Conservation (phyloP, 2,888 invertebrate species). For the Acanthoscelides obtectus region DNA sequence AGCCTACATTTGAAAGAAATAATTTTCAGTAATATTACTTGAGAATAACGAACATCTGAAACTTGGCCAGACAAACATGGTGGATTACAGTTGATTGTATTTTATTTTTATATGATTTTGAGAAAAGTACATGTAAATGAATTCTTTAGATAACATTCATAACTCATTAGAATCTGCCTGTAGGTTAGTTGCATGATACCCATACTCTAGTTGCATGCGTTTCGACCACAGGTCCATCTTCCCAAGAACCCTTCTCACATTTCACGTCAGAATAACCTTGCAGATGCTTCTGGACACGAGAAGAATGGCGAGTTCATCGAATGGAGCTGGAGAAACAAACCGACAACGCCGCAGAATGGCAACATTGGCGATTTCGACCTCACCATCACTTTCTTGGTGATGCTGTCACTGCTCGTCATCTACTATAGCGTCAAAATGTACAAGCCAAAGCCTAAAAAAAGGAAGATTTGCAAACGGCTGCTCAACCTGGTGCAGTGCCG, state of each 20-base stretch:
- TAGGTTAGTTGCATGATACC: not conserved
- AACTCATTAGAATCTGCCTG: no score
- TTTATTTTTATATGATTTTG: no score
- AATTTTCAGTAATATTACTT: no score
- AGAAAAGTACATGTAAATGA: no score
- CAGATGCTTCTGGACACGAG: constrained; percentile 49
- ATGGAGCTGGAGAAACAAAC: constrained; percentile 54
- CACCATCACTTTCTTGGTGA: constrained; percentile 40
- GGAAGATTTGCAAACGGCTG: constrained; percentile 40
- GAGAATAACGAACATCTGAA: no score
- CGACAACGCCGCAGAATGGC: constrained; percentile 31
- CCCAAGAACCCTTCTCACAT: constrained; percentile 18
- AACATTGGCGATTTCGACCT: constrained; percentile 40
- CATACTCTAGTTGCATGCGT: not conserved
- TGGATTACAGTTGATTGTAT: no score
- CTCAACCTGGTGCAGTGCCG: constrained; percentile 40
- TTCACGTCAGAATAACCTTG: constrained; percentile 37
- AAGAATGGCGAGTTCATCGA: constrained; percentile 50
- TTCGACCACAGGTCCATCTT: not conserved
- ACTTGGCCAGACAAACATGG: no score
- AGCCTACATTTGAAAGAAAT: no score
- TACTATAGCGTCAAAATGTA: constrained; percentile 43
- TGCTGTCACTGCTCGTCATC: constrained; percentile 38
- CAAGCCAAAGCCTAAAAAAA: constrained; percentile 46
- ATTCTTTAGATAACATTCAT: no score